Conservation (phyloP, 2,113 vertebrate species). For the Bagarius yarrelli region DNA sequence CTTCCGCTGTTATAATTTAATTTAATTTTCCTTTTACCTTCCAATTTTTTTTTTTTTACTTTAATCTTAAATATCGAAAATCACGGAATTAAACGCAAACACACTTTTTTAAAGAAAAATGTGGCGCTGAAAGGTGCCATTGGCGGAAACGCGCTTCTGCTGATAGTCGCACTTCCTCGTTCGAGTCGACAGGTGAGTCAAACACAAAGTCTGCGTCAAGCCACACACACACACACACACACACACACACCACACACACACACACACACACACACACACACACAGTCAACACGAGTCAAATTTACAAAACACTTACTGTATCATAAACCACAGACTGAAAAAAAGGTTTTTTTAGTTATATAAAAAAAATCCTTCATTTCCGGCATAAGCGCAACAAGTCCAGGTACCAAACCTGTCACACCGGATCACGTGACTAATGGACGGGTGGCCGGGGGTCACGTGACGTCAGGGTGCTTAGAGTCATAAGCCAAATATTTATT, state of each 20-base stretch:
- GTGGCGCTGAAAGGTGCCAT: not conserved
- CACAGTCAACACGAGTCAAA: not conserved
- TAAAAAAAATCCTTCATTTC: not conserved
- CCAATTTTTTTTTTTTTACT: not conserved
- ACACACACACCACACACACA: not conserved
- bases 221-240: not conserved
- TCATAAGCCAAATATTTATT: too few species aligned
- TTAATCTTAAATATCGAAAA: not conserved
- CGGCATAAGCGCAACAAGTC: not conserved
- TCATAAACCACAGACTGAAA: not conserved
- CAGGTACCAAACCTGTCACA: not conserved
- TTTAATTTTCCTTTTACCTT: not conserved
- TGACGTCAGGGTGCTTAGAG: not conserved
- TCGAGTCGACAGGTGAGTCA: conserved; percentile 3
- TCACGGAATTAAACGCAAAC: not conserved
- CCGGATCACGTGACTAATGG: not conserved
- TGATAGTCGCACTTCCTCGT: conserved; percentile 2
- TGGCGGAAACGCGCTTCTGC: not conserved
- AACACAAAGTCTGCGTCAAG: not conserved
- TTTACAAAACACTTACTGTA: not conserved
- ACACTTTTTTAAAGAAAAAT: not conserved
- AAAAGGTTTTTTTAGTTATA: not conserved
- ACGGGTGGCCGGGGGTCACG: not conserved
- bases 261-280: not conserved
- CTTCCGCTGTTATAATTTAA: not conserved